Conservation (phyloP, 2,888 invertebrate species). For the Listrodromus nycthemerus region DNA sequence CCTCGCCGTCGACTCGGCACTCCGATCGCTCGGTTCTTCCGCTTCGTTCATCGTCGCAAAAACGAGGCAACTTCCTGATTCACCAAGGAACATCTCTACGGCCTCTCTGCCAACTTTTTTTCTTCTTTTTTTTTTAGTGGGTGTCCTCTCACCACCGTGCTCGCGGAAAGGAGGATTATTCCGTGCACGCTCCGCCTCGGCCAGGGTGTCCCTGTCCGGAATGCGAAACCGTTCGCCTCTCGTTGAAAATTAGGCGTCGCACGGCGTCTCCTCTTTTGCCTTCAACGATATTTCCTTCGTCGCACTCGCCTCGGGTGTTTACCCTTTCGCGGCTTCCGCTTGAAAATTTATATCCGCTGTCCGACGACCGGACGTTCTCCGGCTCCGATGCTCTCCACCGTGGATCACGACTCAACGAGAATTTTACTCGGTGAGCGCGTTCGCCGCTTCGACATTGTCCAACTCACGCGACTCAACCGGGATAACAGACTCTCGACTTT, state of each 20-base stretch:
- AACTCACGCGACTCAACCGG: conserved; percentile 23
- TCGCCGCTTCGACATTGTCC: not conserved
- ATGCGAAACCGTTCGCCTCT: conserved; percentile 59
- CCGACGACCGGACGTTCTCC: conserved; percentile 1
- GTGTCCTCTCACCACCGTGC: conserved; percentile 15
- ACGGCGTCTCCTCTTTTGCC: conserved; percentile 31
- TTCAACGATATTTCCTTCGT: conserved; percentile 25
- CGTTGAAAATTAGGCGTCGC: conserved; percentile 48
- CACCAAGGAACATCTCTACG: conserved; percentile 55
- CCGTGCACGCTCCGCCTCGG: conserved; percentile 51
- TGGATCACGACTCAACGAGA: conserved; percentile 53
- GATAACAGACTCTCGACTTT: conserved; percentile 26
- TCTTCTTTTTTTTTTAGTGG: conserved; percentile 10
- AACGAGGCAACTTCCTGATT: conserved; percentile 46
- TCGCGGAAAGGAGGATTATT: conserved; percentile 41
- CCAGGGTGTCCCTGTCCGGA: conserved; percentile 40
- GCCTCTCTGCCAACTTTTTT: conserved; percentile 34
- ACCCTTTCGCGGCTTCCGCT: conserved; percentile 18
- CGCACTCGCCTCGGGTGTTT: conserved; percentile 24
- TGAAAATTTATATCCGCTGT: conserved; percentile 49
- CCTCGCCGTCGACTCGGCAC: conserved; percentile 33
- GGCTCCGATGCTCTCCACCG: conserved; percentile 8
- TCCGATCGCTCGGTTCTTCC: conserved; percentile 29
- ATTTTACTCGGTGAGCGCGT: conserved; percentile 26
- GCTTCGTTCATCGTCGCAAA: conserved; percentile 40